Evolutionary conservation across 2,797 vertebrate genomes (phyloP).

Genomic region (Microhierax caerulescens): DNA sequence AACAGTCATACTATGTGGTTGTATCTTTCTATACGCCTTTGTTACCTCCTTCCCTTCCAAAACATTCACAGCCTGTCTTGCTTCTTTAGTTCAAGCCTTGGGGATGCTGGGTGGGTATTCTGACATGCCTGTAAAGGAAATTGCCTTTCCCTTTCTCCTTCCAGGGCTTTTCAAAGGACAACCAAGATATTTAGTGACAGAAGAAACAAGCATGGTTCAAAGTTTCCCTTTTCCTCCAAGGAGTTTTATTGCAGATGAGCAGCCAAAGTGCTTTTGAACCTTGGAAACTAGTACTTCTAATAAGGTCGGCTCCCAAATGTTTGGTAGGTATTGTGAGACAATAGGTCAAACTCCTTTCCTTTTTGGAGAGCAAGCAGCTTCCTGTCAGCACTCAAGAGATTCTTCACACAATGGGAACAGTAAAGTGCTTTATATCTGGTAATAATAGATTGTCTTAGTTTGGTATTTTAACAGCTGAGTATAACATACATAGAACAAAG

Average conservation of each 20-base stretch:
- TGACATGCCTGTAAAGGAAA: background rate
- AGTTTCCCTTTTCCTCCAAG: background rate
- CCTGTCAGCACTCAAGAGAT: accelerated
- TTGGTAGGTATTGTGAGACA: background rate
- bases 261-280: background rate
- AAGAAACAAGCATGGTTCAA: background rate
- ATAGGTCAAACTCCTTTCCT: background rate
- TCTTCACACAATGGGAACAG: background rate
- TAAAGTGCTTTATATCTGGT: background rate
- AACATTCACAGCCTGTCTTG: background rate
- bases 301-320: background rate
- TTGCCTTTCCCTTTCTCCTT: background rate
- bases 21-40: background rate
- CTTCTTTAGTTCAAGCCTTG: background rate
- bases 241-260: background rate
- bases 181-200: background rate
- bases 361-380: background rate
- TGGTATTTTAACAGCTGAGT: background rate
- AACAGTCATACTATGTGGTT: background rate
- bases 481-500: background rate
- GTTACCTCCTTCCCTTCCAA: background rate
- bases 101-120: background rate
- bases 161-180: background rate
- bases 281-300: background rate
- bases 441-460: background rate